Percentiles rank a stretch among this genome's conserved stretches.
These are phyloP conservation scores for Pangasius mekongensis DNA, from an alignment of 2,797 vertebrate genomes.

Conservation along the genomic window DNA sequence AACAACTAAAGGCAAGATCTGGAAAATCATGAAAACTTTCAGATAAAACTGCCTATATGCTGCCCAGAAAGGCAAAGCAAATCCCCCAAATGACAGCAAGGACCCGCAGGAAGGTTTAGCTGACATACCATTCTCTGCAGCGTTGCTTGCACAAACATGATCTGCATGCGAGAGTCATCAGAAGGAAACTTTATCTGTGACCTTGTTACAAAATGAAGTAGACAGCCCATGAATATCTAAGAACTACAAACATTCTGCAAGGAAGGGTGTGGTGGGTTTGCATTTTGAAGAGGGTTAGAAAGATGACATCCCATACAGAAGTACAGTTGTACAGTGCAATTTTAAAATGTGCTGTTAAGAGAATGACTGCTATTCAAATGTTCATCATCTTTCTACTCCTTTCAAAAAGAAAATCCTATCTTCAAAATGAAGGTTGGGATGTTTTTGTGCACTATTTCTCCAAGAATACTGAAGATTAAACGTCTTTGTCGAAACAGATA, in stretches of 20 bases:
- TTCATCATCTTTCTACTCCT: not conserved
- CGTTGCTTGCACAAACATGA: not conserved
- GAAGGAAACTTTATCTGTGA: not conserved
- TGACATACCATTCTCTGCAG: not conserved
- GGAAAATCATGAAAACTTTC: not conserved
- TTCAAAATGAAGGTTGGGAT: not conserved
- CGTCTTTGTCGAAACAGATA: constrained; percentile 14
- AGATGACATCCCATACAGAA: not conserved
- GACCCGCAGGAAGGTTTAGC: not conserved
- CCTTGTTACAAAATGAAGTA: not conserved
- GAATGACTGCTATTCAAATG: not conserved
- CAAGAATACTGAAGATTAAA: not conserved
- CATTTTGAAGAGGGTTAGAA: not conserved
- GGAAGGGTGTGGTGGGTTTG: not conserved
- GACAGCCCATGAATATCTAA: not conserved
- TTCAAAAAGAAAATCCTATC: not conserved
- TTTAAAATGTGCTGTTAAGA: not conserved
- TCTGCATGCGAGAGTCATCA: not conserved
- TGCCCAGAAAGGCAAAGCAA: not conserved
- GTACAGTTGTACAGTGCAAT: not conserved
- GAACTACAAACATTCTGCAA: not conserved
- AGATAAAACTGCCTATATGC: not conserved
- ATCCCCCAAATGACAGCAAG: not conserved
- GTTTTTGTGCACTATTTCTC: constrained; percentile 12
- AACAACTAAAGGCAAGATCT: not conserved